Conservation (phyloP, 2,888 invertebrate species). For the Brassicogethes aeneus region DNA sequence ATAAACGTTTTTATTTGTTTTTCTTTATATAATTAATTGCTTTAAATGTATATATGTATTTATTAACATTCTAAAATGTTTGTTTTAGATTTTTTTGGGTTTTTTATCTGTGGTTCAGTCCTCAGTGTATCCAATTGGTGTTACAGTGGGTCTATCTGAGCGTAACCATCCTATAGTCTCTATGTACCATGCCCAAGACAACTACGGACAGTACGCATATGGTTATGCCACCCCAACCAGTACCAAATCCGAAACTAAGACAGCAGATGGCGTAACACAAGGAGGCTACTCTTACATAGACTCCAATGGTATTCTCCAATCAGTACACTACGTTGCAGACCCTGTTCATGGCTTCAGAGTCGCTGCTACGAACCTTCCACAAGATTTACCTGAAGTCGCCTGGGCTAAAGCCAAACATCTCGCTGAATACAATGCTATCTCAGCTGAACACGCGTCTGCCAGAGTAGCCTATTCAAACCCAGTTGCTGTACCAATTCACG, state of each 20-base stretch:
- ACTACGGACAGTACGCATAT: constrained; percentile 49
- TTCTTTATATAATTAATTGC: background rate
- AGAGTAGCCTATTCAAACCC: constrained; percentile 27
- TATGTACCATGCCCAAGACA: constrained; percentile 49
- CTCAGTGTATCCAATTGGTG: constrained; percentile 28
- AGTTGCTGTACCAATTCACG: constrained; percentile 21
- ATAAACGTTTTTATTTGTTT: background rate
- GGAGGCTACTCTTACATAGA: constrained; percentile 64
- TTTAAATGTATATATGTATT: background rate
- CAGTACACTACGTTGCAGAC: constrained; percentile 56
- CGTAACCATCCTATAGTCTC: constrained; percentile 36
- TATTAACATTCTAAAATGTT: background rate
- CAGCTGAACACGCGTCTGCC: constrained; percentile 27
- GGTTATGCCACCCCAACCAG: constrained; percentile 58
- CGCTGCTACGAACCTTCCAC: constrained; percentile 56
- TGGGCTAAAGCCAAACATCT: constrained; percentile 34
- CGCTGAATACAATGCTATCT: constrained; percentile 30
- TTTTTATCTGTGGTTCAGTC: constrained; percentile 6
- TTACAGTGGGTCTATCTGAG: constrained; percentile 36
- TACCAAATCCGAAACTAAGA: constrained; percentile 54
- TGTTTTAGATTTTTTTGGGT: constrained; percentile 7
- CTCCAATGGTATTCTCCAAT: constrained; percentile 53
- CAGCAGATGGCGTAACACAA: constrained; percentile 52
- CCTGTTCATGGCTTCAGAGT: constrained; percentile 55
- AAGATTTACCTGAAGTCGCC: constrained; percentile 37